Base-by-base conservation (phyloP, 2,113 vertebrate species). In the Cacatua alba region DNA sequence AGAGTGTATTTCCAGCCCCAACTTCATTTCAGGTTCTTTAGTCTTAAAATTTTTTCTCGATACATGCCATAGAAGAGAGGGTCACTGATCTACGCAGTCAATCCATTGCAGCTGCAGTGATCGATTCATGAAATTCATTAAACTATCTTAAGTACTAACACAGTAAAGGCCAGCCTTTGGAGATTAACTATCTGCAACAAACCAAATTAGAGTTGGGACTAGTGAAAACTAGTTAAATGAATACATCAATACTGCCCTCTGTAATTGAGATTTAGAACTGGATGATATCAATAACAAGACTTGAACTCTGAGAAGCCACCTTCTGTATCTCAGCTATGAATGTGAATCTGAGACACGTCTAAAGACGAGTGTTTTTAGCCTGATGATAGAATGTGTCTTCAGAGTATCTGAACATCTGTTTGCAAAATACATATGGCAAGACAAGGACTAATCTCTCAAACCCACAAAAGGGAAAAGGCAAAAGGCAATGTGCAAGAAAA, bases 51-150 rank as follows among this genome's bases (percentile, higher is more conserved):
- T 33, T 78, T 86, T 63, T 49, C 64, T 52, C 13, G 0, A 49
- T 81, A 63, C 10, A 48, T 44, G 33, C 55, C 33, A 63, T 4
- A 76, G 77, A 62, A 89, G 65, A 84, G 52, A 79, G 35, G 15
- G 17, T 74, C 60, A 88, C 43, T 83, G n/a, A 35, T 80, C 68
- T 77, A 49, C 77, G 82, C 46, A 74, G 43, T 75, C 65, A 88
- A 12, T 93, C 48, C 39, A 90, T 81, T 95, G 89, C 70, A 78
- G 46, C 67, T 87, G 53, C 67, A 82, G 55, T 76, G 93, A 94
- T 60, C 3, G 46, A 96, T 94, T 92, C 63, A 91, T 80, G 87
- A 93, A 76, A 85, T 64, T 91, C 39, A 94, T 92, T 75, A 93
- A 96, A 83, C 72, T 78, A 39, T 86, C 57, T 65, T 43, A 77